Evolutionary conservation across 1,140 invertebrate genomes (phyloP), one percentile per base, ranked within the genome.

Genomic region (Drosophila pseudoobscura): DNA sequence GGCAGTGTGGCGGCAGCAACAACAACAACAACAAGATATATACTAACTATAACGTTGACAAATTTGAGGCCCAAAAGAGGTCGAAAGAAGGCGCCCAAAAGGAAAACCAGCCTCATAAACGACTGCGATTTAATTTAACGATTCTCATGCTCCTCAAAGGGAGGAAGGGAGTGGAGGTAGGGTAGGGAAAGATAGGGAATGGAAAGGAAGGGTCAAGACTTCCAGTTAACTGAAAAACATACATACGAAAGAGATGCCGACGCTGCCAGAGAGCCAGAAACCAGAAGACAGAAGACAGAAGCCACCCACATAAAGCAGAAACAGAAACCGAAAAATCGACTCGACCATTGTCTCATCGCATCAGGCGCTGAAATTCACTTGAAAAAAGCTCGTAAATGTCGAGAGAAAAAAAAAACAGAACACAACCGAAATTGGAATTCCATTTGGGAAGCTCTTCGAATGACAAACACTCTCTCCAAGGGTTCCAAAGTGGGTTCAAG

Each of bases 81-180:
- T 85, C 82, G 82, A 50, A 50, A 50, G 49, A 49, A 83, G 79
- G 82, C 83, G 83, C 84, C 83, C 84, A 77, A 89, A 88, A 89
- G 82, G 78, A 87, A 87, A 87, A 87, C 75, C 82, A 83, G 78
- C 61, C 74, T 70, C 85, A 76, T 88, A 89, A 88, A 88, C 83
- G 82, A 82, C 82, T 70, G 84, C 72, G 84, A 88, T 88, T 87
- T 88, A 87, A 88, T 88, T 87, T 87, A 89, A 87, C 83, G 83
- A 87, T 87, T 87, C 79, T 75, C 66, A 75, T 72, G 75, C 75
- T 68, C 44, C 75, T 63, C 35, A 53, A 39, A 26, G 54, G 61
- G 65, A 64, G 43, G 60, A 52, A 55, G 31, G 39, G 54, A 53
- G 62, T 61, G 45, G 54, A 55, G 59, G 68, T 24, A 24, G 22